Evolutionary conservation across 2,113 vertebrate genomes (phyloP), one percentile per base, ranked within the genome.

Genomic region (Gymnocephalus cernua): DNA sequence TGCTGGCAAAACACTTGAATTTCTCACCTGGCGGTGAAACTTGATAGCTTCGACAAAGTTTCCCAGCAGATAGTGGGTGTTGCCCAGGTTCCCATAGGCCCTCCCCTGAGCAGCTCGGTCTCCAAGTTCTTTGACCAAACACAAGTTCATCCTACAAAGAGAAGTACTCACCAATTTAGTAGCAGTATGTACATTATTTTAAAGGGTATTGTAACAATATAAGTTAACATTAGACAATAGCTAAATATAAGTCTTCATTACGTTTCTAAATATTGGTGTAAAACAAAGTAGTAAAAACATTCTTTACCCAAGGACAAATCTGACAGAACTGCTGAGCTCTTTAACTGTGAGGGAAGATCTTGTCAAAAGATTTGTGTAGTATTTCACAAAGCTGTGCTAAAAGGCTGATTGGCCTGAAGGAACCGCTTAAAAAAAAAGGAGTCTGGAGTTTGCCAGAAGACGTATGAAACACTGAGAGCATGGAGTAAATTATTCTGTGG

Each of bases 1-100:
- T 13, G 54, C 23, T 13, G 16, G 23, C 65, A 63, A 78, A 59
- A 11, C 38, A 23, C 53, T 14, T 13, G 29, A 19, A 45, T 38
- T 63, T 45, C 86, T 94, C 89, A 99, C 98, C 97, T 99, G 97
- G 76, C 97, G 96, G 88, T 99, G 98, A 89, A 99, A 99, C 89
- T 96, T 92, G 0, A 97, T 96, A 2, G 98, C 98, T 86, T 99
- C 97, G 0, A 93, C 92, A 90, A 99, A 99, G 93, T 99, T 97
- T 66, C 98, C 98, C 29, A 99, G 94, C 27, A 99, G 81, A 81
- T 99, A 99, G 82, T 99, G 97, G 11, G 97, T 98, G 93, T 99
- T 99, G 59, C 98, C 98, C 0, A 99, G 96, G 92, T 99, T 99
- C 79, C 98, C 98, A 0, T 95, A 99, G 6, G 98, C 98, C 51